phyloP scores from a whole-genome alignment of 2,797 vertebrate species.

The Onychomys leucogaster region DNA sequence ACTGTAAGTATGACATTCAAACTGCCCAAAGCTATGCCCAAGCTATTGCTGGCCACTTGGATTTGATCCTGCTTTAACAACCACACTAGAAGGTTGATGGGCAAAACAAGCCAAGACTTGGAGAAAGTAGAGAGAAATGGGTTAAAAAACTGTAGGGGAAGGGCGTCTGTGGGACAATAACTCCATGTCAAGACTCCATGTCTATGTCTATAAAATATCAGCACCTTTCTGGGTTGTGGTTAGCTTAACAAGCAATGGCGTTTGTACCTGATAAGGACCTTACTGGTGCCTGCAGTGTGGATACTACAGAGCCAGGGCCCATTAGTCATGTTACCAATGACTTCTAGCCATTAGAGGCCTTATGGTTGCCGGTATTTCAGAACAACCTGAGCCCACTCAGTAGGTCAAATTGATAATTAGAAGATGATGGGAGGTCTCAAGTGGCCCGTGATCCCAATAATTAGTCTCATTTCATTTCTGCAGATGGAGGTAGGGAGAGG shows the following conservation, averaged over 20 bases:
- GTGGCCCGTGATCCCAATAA: background rate
- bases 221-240: background rate
- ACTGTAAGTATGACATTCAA: conserved; percentile 78
- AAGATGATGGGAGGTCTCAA: background rate
- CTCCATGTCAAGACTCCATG: background rate
- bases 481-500: background rate
- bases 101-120: background rate
- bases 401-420: background rate
- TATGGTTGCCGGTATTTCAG: background rate
- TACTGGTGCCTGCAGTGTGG: background rate
- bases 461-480: background rate
- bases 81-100: background rate
- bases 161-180: background rate
- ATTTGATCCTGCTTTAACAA: background rate
- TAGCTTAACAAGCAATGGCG: background rate
- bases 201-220: background rate
- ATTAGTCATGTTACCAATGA: background rate
- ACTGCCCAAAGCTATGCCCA: background rate
- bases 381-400: background rate
- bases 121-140: background rate
- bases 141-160: accelerated
- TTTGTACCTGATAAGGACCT: background rate
- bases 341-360: background rate
- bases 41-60: accelerated
- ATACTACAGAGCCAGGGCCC: background rate